Percentiles rank a stretch among this genome's conserved stretches.
phyloP scores from a whole-genome alignment of 2,113 vertebrate genomes.

The Agelaius tricolor region DNA sequence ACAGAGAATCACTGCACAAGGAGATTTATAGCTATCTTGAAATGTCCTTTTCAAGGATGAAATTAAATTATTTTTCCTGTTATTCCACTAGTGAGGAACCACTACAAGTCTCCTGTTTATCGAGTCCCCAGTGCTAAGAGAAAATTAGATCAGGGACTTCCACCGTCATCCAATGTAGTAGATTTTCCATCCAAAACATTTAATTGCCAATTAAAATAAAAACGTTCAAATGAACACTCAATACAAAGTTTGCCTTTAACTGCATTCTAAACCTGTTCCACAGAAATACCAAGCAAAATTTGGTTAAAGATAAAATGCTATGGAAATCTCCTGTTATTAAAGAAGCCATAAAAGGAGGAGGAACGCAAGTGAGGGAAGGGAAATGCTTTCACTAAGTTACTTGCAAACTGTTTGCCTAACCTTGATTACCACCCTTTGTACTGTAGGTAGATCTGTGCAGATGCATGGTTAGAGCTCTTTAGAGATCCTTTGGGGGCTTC shows the following conservation, averaged over 20 bases:
- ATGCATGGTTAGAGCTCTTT: background rate
- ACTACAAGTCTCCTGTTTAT: background rate
- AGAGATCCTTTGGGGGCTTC: background rate
- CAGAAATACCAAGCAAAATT: background rate
- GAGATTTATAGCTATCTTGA: background rate
- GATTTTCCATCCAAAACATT: background rate
- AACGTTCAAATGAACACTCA: background rate
- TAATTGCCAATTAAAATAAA: background rate
- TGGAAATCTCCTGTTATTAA: background rate
- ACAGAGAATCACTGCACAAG: background rate
- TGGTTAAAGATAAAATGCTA: background rate
- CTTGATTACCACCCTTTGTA: background rate
- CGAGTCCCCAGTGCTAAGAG: background rate
- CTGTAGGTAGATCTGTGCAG: background rate
- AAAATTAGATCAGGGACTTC: background rate
- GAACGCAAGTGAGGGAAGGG: background rate
- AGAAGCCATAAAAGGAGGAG: background rate
- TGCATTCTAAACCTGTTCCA: background rate
- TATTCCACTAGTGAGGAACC: background rate
- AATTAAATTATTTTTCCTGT: background rate
- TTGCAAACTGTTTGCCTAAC: background rate
- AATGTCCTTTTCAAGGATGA: background rate
- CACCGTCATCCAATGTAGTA: background rate
- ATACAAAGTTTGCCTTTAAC: background rate
- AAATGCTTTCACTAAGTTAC: background rate